A percentile compares a stretch with the other conserved stretches of the same genome.
Evolutionary conservation across 2,797 vertebrate species (phyloP).

Genomic region (Sebastolobus altivelis): DNA sequence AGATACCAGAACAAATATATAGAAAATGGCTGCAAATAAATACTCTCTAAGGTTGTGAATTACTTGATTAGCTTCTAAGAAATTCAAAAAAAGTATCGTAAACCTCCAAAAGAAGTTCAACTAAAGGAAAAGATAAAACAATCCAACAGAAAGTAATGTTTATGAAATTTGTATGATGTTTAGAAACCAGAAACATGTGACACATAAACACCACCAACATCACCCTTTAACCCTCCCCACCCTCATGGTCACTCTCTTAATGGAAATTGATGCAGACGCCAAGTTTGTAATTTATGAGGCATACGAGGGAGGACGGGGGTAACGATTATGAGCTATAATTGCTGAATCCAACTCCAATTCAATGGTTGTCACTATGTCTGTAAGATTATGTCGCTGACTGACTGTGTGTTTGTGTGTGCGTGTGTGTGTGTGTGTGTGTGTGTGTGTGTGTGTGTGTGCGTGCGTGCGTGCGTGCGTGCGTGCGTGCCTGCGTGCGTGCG

Average conservation of each 20-base stretch:
- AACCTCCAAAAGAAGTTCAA: background rate
- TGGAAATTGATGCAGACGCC: conserved; percentile 75
- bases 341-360: conserved; percentile 49
- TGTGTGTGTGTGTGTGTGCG: background rate
- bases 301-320: background rate
- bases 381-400: conserved; percentile 62
- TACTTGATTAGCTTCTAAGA: background rate
- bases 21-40: background rate
- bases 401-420: conserved; percentile 13
- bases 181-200: conserved; percentile 21
- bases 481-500: conserved; percentile 8
- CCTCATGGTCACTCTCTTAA: conserved; percentile 37
- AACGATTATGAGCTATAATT: conserved; percentile 55
- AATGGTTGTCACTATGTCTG: conserved; percentile 51
- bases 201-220: conserved; percentile 11
- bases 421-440: background rate
- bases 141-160: background rate
- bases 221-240: background rate
- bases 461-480: conserved; percentile 7
- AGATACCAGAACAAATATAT: background rate
- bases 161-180: conserved; percentile 24
- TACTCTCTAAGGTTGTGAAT: background rate
- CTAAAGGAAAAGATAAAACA: too few relatives aligned
- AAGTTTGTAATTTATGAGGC: conserved; percentile 68
- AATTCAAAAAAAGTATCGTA: background rate